These are phyloP conservation scores for Pterobdella sp. DNA, from an alignment of 2,888 invertebrate species.

Conservation along the genomic window DNA sequence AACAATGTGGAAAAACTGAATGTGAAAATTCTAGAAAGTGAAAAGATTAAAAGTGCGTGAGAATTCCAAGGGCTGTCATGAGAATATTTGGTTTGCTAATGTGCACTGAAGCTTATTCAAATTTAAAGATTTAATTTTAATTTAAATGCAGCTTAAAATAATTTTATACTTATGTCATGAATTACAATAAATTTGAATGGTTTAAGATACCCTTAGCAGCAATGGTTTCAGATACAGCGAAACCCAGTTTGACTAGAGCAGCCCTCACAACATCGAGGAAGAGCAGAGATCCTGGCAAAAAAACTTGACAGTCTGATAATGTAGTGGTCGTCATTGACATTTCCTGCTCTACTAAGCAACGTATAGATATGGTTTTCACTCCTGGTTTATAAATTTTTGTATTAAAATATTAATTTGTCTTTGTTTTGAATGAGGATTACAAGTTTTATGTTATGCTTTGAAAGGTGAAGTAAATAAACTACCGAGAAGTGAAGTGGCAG, in stretches of 20 bases:
- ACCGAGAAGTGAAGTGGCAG: neutral
- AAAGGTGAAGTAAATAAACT: neutral
- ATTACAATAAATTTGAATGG: neutral
- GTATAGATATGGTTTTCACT: conserved; percentile 75
- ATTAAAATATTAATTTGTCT: too few relatives aligned
- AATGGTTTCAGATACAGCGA: conserved; percentile 57
- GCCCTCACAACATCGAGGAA: conserved; percentile 82
- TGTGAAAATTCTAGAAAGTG: too few relatives aligned
- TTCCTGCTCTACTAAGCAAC: conserved; percentile 77
- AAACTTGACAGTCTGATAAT: conserved; percentile 56
- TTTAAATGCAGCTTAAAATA: too few relatives aligned
- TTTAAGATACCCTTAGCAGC: conserved; percentile 52
- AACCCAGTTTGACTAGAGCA: conserved; percentile 81
- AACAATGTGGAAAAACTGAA: too few relatives aligned
- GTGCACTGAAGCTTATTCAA: too few relatives aligned
- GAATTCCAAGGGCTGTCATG: too few relatives aligned
- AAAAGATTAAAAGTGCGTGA: too few relatives aligned
- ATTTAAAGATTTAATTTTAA: too few relatives aligned
- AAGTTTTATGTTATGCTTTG: too few relatives aligned
- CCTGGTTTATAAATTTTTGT: neutral
- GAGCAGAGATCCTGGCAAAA: conserved; percentile 80
- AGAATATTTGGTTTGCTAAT: too few relatives aligned
- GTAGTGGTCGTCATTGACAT: neutral
- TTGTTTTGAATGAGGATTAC: too few relatives aligned
- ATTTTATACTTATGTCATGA: neutral